Evolutionary conservation across 1,140 invertebrate genomes (phyloP), one percentile per base, ranked within the genome.

Genomic region (Trichomalopsis sarcophagae): DNA sequence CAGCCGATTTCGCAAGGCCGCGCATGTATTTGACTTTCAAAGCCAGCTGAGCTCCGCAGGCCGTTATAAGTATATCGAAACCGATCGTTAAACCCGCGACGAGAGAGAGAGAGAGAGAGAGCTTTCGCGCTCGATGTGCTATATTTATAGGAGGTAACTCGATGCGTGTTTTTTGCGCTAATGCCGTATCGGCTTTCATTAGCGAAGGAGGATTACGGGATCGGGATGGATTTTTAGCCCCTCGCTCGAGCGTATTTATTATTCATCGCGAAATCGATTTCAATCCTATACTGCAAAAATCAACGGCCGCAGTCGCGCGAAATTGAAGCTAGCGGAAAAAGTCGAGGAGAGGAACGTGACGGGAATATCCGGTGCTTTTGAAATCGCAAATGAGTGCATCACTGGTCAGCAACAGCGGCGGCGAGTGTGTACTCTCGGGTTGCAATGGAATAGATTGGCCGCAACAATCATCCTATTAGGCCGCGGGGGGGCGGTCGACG

Each of bases 401-500:
- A 78, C 36, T 23, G 17, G 40, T 27, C 27, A 27, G 27, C 40
- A 2, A 30, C 21, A 17, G 33, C 21, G 14, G 36, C 36, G 36
- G 10, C 71, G 27, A 27, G 27, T 27, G 27, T 27, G 27, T 27
- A 27, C 27, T 13, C 74, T 27, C 74, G 17, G 74, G 27, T 27
- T 17, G n/a, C 74, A 84, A 84, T 80, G 73, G 81, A 81, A 82
- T 66, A 84, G 82, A 87, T 87, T 87, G 87, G 21, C n/a, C 74
- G 87, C 79, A 6, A 86, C 89, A 90, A 90, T 90, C 90, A 90
- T 90, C 86, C 88, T 82, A 90, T 90, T 90, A 90, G 68, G 30
- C 14, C 55, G 68, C 55, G 78, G 40, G n/a, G 33, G 50, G 27
- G 36, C 5, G 27, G n/a, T 2, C 62, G 75, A 27, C 17, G 33